Evolutionary conservation across 2,888 invertebrate species (phyloP), one percentile per base, ranked within the genome.

Genomic region (Campoletis raptor): DNA sequence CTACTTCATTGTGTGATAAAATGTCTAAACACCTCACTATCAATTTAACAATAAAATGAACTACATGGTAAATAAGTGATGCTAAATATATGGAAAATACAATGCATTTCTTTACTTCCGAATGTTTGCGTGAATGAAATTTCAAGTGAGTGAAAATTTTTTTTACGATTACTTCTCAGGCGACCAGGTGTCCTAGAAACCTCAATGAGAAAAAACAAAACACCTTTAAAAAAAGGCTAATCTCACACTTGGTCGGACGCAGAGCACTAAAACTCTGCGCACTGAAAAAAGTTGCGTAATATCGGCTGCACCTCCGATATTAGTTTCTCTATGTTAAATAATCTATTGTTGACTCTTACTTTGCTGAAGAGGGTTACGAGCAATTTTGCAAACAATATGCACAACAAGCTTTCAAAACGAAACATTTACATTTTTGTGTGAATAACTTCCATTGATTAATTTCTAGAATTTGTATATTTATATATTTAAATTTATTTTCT

Each of bases 301-400:
- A 54, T 81, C 76, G 70, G 52, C 81, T 81, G 84, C 70, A 54
- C 76, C 76, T 76, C 48, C 70, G 57, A 15, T 24, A 66, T 66
- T 52, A 74, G 80, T 84, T 84, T 69, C 80, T 84, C 74, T 70
- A 61, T 67, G 61, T 42, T 67, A 70, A 30, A 74, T 66, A 21
- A 45, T 30, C 15, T n/a, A 18, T 52, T 57, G 45, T 48, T 36
- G 9, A 10, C 42, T 57, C 48, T 52, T 36, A 21, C 69, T 61
- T 48, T 74, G 45, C 72, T 72, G 48, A 73, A 72, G 36, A 70
- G 61, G 69, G 66, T 52, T 37, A n/a, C 18, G n/a, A 9, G 52
- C 45, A 45, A 79, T 73, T 79, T 42, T 12, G 54, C 21, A 54
- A 83, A 57, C 48, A 40, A 10, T 36, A 78, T 83, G 77, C 66